phyloP scores from a whole-genome alignment of 2,888 invertebrate genomes.

The Tridacna gigas region DNA sequence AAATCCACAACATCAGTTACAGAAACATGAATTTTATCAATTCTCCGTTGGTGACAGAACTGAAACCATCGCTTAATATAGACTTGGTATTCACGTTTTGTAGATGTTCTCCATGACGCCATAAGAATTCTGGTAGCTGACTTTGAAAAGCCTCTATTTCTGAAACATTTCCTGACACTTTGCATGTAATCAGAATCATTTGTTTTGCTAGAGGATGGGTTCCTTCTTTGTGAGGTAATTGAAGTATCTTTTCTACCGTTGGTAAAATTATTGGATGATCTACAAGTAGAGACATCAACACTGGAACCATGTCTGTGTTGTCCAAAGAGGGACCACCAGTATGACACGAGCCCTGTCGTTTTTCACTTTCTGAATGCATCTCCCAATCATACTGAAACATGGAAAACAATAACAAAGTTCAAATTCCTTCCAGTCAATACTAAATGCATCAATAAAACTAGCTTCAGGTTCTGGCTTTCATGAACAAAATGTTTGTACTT shows the following conservation, averaged over 20 bases:
- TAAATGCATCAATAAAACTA: slow-evolving; percentile 43
- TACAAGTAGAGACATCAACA: slow-evolving; percentile 26
- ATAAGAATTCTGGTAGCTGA: slow-evolving; percentile 46
- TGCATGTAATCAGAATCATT: slow-evolving; percentile 41
- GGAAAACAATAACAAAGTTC: slow-evolving; percentile 39
- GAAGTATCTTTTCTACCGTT: neutral
- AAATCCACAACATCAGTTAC: slow-evolving; percentile 51
- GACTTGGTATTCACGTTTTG: slow-evolving; percentile 52
- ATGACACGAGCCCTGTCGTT: slow-evolving; percentile 19
- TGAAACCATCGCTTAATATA: slow-evolving; percentile 59
- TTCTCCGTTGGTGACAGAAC: slow-evolving; percentile 48
- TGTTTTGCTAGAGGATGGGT: slow-evolving; percentile 40
- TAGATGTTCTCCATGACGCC: slow-evolving; percentile 54
- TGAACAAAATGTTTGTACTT: slow-evolving; percentile 32
- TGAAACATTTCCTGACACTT: slow-evolving; percentile 41
- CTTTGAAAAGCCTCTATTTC: slow-evolving; percentile 41
- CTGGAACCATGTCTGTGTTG: slow-evolving; percentile 51
- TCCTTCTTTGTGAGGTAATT: neutral
- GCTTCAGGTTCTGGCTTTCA: slow-evolving; percentile 38
- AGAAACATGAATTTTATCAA: slow-evolving; percentile 51
- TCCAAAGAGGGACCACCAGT: slow-evolving; percentile 43
- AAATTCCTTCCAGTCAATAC: slow-evolving; percentile 22
- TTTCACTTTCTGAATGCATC: slow-evolving; percentile 37
- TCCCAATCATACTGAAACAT: slow-evolving; percentile 57
- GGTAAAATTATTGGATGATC: slow-evolving; percentile 35